phyloP scores from a whole-genome alignment of 2,888 invertebrate genomes.

The Cheilosia vulpina region DNA sequence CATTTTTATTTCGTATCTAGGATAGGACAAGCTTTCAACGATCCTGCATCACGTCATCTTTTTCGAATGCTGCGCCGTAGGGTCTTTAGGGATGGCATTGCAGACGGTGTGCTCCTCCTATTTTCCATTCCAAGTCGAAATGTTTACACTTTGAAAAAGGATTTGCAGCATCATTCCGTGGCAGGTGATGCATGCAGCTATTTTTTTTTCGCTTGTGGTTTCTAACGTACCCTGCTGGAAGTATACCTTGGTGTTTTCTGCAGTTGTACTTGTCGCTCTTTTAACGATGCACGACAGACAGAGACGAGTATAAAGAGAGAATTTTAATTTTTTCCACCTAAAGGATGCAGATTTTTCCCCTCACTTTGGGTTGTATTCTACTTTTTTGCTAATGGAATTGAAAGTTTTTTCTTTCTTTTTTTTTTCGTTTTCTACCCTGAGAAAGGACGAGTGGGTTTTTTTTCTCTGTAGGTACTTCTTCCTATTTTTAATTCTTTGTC shows the following conservation, averaged over 20 bases:
- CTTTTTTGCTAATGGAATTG: conserved; percentile 72
- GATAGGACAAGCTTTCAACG: conserved; percentile 66
- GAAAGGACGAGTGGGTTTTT: conserved; percentile 35
- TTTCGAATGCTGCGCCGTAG: conserved; percentile 68
- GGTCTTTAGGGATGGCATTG: conserved; percentile 68
- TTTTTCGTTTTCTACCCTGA: conserved; percentile 27
- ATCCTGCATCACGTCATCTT: conserved; percentile 59
- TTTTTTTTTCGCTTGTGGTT: conserved; percentile 21
- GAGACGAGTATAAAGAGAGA: conserved; percentile 33
- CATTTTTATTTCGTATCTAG: conserved; percentile 51
- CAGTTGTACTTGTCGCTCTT: not conserved
- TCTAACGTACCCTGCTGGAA: conserved; percentile 8
- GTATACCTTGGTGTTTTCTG: conserved; percentile 33
- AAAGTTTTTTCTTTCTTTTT: conserved; percentile 23
- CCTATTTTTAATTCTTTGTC: conserved; percentile 71
- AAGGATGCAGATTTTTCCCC: conserved; percentile 69
- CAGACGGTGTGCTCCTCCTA: conserved; percentile 75
- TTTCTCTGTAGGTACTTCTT: not conserved
- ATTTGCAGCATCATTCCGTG: conserved; percentile 17
- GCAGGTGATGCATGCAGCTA: conserved; percentile 64
- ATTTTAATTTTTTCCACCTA: conserved; percentile 56
- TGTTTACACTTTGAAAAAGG: conserved; percentile 14
- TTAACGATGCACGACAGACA: conserved; percentile 14
- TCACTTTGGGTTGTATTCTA: conserved; percentile 34
- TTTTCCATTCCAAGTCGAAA: conserved; percentile 42